phyloP scores from a whole-genome alignment of 53 echinoderm and acorn worm species.

The Hippasteria phrygiana region DNA sequence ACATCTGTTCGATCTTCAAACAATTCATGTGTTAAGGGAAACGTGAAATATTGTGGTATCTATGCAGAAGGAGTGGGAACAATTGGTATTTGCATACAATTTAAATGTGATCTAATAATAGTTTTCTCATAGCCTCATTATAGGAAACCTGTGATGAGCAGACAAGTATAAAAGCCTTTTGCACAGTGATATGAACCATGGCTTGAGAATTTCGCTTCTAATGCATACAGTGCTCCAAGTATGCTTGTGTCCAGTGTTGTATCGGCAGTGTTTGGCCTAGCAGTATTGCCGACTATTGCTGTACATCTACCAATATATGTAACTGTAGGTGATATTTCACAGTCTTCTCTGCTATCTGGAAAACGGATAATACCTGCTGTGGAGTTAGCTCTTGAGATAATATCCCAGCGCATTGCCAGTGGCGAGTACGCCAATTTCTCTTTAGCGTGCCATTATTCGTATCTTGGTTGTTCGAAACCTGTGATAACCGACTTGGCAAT shows the following conservation, averaged over 20 bases:
- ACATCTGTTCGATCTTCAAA: no score
- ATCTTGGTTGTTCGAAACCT: conserved; percentile 26
- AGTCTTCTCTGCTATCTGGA: neutral
- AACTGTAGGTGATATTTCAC: neutral
- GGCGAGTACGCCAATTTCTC: conserved; percentile 75
- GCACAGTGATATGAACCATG: neutral
- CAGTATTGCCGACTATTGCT: neutral
- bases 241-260: no score
- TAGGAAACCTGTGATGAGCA: no score
- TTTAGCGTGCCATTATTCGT: conserved; percentile 14
- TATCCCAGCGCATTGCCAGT: conserved; percentile 52
- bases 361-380: conserved; percentile 66
- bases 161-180: neutral
- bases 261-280: neutral
- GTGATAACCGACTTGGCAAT: neutral
- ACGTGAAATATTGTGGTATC: no score
- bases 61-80: no score
- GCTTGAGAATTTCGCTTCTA: no score
- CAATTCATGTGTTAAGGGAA: no score
- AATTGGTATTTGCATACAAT: no score
- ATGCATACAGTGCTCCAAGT: no score
- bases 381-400: conserved; percentile 73
- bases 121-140: no score
- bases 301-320: neutral
- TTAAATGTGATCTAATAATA: no score